Conservation (phyloP, 2,113 vertebrate species). For the Acanthisitta chloris region DNA sequence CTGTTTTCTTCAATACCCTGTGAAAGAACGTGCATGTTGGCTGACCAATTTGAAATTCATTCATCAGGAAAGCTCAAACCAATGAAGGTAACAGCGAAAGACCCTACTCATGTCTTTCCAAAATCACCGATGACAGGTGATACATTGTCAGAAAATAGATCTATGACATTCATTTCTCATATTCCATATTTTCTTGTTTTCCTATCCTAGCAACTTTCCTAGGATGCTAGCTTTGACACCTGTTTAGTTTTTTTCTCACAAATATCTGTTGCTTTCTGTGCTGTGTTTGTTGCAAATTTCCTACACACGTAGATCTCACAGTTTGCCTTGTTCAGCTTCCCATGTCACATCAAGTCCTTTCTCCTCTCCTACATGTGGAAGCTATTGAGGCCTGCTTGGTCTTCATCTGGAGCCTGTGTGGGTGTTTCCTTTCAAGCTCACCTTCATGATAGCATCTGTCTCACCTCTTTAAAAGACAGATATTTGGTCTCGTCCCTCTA, state of each 20-base stretch:
- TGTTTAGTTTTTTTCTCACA: neutral
- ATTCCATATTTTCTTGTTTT: neutral
- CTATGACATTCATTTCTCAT: neutral
- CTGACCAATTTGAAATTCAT: neutral
- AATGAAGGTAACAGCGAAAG: neutral
- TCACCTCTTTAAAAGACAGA: neutral
- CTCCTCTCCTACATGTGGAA: neutral
- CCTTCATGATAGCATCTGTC: neutral
- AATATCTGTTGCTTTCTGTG: neutral
- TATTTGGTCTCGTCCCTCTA: neutral
- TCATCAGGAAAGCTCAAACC: neutral
- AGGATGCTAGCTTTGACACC: neutral
- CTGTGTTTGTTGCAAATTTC: neutral
- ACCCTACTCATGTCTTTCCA: neutral
- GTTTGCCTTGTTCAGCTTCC: neutral
- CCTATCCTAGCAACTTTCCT: neutral
- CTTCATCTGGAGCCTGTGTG: neutral
- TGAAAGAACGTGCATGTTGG: neutral
- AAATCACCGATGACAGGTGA: neutral
- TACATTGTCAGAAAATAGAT: neutral
- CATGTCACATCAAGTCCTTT: fast-evolving
- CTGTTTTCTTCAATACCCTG: neutral
- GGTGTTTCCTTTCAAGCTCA: neutral
- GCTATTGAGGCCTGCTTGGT: neutral
- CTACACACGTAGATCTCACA: neutral